These are phyloP conservation scores for Morelia viridis DNA, from an alignment of 2,797 vertebrate species.

Conservation along the genomic window DNA sequence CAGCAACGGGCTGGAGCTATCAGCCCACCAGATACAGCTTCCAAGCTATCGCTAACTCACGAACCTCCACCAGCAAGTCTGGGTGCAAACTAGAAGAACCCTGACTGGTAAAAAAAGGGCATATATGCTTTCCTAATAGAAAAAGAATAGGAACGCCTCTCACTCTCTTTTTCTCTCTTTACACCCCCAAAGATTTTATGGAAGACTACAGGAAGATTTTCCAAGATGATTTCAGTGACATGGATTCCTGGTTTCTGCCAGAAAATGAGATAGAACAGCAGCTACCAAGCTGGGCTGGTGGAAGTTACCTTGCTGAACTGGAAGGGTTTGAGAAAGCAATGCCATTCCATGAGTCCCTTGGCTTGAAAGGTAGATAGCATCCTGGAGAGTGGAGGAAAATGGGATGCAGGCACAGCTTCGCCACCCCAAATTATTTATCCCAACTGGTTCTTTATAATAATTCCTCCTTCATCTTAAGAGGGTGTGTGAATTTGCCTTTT, in stretches of 20 bases:
- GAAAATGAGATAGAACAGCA: not conserved
- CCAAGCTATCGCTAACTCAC: not conserved
- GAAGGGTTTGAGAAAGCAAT: slow-evolving; percentile 13
- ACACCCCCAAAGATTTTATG: not conserved
- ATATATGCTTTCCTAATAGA: not conserved
- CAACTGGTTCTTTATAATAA: not conserved
- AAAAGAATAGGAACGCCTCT: not conserved
- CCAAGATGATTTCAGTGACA: not conserved
- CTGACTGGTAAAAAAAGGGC: not conserved
- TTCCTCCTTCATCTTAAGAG: not conserved
- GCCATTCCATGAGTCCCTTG: not conserved
- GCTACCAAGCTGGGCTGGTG: not conserved
- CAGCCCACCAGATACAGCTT: not conserved
- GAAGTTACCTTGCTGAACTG: slow-evolving; percentile 25
- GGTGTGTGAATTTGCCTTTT: not conserved
- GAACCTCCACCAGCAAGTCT: no score
- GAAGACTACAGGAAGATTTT: slow-evolving; percentile 11
- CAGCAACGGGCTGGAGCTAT: not conserved
- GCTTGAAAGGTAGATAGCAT: slow-evolving; percentile 17
- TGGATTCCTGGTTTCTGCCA: not conserved
- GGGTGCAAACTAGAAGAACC: no score
- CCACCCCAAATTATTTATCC: not conserved
- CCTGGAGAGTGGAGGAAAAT: not conserved
- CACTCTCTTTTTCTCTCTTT: not conserved
- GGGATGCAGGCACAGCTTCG: not conserved